These are phyloP conservation scores for Equus quagga DNA, from an alignment of 2,113 vertebrate genomes.

Conservation along the genomic window DNA sequence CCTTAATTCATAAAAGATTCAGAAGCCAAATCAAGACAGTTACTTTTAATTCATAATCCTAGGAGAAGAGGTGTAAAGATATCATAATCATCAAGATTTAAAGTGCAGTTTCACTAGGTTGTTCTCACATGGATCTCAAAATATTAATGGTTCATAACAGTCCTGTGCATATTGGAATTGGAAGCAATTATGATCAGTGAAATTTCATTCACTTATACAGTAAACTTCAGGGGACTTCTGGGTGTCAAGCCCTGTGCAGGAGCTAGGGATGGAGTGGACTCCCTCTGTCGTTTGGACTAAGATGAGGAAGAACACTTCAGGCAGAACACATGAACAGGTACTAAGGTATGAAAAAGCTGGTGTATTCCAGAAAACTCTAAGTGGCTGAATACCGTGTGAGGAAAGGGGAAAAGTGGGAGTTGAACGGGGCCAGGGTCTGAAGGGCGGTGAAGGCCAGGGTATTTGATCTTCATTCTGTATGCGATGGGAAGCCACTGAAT, in stretches of 20 bases:
- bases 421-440: neutral
- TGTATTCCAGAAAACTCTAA: neutral
- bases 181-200: neutral
- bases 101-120: neutral
- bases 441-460: neutral
- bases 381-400: neutral
- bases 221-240: neutral
- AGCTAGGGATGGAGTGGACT: neutral
- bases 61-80: neutral
- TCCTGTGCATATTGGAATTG: neutral
- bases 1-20: neutral
- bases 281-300: neutral
- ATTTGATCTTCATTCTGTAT: neutral
- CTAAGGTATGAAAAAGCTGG: neutral
- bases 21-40: neutral
- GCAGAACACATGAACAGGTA: neutral
- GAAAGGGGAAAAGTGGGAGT: neutral
- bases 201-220: neutral
- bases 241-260: neutral
- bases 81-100: neutral
- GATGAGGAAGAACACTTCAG: neutral
- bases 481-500: neutral
- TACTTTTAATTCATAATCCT: neutral
- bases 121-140: neutral
- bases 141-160: neutral